Conservation (phyloP, 2,888 invertebrate species). For the Gortyna flavago region DNA sequence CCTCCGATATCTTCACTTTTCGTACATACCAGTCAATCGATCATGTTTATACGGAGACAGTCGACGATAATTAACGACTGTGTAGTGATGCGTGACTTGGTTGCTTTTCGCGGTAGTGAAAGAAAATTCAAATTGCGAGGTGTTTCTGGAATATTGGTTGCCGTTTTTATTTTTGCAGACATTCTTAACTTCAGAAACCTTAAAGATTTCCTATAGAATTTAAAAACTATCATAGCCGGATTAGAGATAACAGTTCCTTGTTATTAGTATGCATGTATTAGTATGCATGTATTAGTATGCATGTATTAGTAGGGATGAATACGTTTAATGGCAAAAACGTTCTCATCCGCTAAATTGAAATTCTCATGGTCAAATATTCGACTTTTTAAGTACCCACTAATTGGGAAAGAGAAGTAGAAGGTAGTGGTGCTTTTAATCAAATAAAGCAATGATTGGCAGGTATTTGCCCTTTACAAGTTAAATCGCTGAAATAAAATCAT, state of each 20-base stretch:
- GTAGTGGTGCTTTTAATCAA: not conserved
- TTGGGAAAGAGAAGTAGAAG: not conserved
- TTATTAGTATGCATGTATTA: not conserved
- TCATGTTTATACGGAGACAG: conserved; percentile 80
- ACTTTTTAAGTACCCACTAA: not conserved
- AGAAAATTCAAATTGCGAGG: conserved; percentile 57
- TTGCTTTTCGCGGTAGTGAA: conserved; percentile 46
- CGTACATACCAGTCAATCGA: conserved; percentile 78
- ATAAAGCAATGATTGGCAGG: not conserved
- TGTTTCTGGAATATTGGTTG: conserved; percentile 20
- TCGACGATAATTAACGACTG: conserved; percentile 78
- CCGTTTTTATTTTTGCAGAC: not conserved
- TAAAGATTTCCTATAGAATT: not conserved
- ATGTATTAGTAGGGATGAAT: not conserved
- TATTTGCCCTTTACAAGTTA: not conserved
- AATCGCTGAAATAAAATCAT: not conserved
- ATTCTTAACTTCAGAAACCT: not conserved
- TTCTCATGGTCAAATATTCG: too few species aligned
- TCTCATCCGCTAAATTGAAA: not conserved
- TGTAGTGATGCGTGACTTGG: conserved; percentile 59
- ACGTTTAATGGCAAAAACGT: not conserved
- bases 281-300: not conserved
- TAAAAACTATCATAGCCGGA: not conserved
- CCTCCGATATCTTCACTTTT: conserved; percentile 84
- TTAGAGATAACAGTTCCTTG: not conserved